phyloP scores from a whole-genome alignment of 1,140 invertebrate genomes.

The Chymomyza costata region DNA sequence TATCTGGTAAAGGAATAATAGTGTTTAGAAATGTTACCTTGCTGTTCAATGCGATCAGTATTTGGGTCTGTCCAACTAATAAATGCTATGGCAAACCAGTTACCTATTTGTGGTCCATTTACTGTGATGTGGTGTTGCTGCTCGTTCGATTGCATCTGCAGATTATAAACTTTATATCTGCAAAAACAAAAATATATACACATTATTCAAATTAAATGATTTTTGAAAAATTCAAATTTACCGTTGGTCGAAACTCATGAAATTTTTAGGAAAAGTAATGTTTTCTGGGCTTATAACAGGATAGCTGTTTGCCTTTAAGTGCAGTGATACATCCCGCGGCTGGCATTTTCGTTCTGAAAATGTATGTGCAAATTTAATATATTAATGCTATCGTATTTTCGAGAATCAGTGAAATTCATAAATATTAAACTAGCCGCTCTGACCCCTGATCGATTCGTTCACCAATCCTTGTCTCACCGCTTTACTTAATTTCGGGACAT shows the following conservation, averaged over 20 bases:
- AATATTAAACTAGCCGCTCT: too few species aligned
- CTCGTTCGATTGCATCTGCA: constrained; percentile 77
- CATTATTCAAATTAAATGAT: too few species aligned
- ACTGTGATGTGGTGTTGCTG: constrained; percentile 77
- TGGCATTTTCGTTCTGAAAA: constrained; percentile 77
- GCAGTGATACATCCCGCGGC: constrained; percentile 79
- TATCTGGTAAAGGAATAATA: too few species aligned
- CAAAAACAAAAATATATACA: background rate
- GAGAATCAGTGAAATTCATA: too few species aligned
- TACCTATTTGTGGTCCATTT: constrained; percentile 82
- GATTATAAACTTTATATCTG: constrained; percentile 47
- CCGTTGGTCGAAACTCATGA: constrained; percentile 77
- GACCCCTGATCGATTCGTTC: too few species aligned
- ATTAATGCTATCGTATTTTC: background rate
- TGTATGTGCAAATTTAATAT: background rate
- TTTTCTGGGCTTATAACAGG: constrained; percentile 87
- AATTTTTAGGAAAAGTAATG: constrained; percentile 81
- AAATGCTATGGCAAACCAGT: constrained; percentile 88
- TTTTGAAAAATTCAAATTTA: constrained; percentile 23
- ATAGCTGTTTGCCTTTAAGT: constrained; percentile 84
- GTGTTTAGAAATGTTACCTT: constrained; percentile 77
- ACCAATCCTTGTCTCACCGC: too few species aligned
- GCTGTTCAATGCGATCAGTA: constrained; percentile 82
- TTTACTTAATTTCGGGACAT: too few species aligned
- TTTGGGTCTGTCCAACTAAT: constrained; percentile 84